These are phyloP conservation scores for Wiebesia pumilae DNA, from an alignment of 1,140 invertebrate species.

Conservation along the genomic window DNA sequence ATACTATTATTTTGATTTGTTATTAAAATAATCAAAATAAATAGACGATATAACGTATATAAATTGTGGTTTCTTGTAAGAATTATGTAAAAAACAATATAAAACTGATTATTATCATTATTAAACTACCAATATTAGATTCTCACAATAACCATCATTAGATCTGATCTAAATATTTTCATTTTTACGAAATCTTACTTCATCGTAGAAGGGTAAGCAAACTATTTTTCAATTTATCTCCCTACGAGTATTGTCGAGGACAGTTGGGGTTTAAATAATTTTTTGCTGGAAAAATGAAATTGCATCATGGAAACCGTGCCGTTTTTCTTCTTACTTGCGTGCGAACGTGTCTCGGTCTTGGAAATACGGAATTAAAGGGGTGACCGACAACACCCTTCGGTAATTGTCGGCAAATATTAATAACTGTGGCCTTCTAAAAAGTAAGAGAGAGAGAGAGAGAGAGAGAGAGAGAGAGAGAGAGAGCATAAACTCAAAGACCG, in stretches of 20 bases:
- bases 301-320: background rate
- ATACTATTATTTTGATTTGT: too few relatives aligned
- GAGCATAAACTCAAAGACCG: conserved; percentile 62
- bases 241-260: background rate
- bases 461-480: conserved; percentile 58
- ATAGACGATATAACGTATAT: too few relatives aligned
- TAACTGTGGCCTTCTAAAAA: conserved; percentile 63
- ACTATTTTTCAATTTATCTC: conserved; percentile 10
- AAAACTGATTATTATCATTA: background rate
- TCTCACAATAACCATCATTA: background rate
- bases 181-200: background rate
- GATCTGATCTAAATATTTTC: background rate
- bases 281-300: conserved; percentile 30
- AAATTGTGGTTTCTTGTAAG: too few relatives aligned
- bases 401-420: conserved; percentile 77
- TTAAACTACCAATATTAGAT: background rate
- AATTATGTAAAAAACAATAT: too few relatives aligned
- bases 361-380: conserved; percentile 70
- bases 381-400: conserved; percentile 61
- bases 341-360: conserved; percentile 67
- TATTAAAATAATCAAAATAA: too few relatives aligned
- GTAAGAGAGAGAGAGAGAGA: conserved; percentile 48
- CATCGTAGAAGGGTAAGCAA: background rate
- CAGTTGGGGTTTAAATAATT: conserved; percentile 17
- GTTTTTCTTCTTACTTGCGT: background rate